phyloP scores from a whole-genome alignment of 2,888 invertebrate species.

The Sarcophaga rosellei region DNA sequence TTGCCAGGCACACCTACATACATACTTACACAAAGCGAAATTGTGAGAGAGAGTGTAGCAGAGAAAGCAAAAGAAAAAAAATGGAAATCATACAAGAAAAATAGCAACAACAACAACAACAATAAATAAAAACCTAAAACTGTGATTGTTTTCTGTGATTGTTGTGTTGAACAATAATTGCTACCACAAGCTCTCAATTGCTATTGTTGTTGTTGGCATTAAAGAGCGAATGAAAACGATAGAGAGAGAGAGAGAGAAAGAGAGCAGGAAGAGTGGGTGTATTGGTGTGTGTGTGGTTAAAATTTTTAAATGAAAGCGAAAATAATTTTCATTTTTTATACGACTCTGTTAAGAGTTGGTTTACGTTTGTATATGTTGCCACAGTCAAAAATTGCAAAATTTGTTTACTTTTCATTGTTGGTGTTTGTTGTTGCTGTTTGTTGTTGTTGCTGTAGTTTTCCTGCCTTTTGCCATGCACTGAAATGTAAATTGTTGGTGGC shows the following conservation, averaged over 20 bases:
- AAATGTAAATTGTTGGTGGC: not conserved
- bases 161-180: constrained; percentile 52
- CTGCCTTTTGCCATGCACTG: constrained; percentile 2
- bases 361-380: constrained; percentile 13
- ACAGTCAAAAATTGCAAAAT: constrained; percentile 48
- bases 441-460: not conserved
- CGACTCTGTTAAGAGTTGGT: not conserved
- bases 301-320: constrained; percentile 55
- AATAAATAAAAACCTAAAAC: constrained; percentile 9
- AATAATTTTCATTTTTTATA: constrained; percentile 39
- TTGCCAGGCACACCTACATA: not conserved
- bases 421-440: not conserved
- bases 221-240: not conserved
- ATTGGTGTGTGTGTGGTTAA: not conserved
- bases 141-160: constrained; percentile 55
- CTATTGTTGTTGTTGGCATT: constrained; percentile 8
- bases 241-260: not conserved
- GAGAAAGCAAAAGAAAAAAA: not conserved
- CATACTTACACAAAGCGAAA: not conserved
- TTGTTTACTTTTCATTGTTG: constrained; percentile 8
- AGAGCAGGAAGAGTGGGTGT: constrained; percentile 1
- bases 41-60: not conserved
- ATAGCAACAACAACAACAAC: not conserved
- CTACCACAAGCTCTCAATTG: not conserved
- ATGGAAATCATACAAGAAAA: no score